These are phyloP conservation scores for Dryobotodes eremita DNA, from an alignment of 2,888 invertebrate genomes.

Conservation along the genomic window DNA sequence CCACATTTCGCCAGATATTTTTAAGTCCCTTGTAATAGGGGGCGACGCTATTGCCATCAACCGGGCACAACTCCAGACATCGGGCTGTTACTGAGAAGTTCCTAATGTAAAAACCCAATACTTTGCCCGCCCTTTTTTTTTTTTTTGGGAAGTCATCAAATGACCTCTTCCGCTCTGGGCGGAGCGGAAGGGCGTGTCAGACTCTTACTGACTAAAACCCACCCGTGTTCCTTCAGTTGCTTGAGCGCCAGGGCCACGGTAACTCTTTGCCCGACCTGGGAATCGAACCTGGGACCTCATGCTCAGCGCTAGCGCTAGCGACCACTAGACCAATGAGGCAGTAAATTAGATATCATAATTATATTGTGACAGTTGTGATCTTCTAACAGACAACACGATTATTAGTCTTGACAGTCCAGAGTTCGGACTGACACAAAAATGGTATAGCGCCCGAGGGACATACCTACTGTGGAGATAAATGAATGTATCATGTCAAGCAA, in stretches of 20 bases:
- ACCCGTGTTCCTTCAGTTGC: too few relatives aligned
- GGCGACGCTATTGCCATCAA: background rate
- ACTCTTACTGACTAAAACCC: too few relatives aligned
- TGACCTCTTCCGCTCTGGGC: too few relatives aligned
- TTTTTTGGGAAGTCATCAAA: too few relatives aligned
- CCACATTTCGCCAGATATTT: background rate
- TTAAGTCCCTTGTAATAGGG: background rate
- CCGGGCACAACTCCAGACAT: background rate
- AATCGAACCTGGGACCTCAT: background rate
- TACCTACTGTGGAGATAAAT: conserved; percentile 45
- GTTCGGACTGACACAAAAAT: conserved; percentile 51
- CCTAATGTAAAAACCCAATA: background rate
- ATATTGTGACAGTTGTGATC: background rate
- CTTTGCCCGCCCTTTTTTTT: too few relatives aligned
- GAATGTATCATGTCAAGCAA: conserved; percentile 41
- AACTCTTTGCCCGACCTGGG: background rate
- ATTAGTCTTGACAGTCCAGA: conserved; percentile 32
- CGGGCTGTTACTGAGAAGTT: background rate
- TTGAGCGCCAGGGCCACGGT: too few relatives aligned
- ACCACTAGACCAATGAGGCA: background rate
- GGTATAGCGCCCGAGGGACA: conserved; percentile 45
- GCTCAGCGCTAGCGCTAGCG: background rate
- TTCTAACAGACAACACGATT: conserved; percentile 1
- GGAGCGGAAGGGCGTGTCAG: too few relatives aligned
- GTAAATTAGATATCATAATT: background rate